A percentile compares a stretch with the other conserved stretches of the same genome.
Evolutionary conservation across 1,140 invertebrate species (phyloP).

Genomic region (Saccostrea echinata): DNA sequence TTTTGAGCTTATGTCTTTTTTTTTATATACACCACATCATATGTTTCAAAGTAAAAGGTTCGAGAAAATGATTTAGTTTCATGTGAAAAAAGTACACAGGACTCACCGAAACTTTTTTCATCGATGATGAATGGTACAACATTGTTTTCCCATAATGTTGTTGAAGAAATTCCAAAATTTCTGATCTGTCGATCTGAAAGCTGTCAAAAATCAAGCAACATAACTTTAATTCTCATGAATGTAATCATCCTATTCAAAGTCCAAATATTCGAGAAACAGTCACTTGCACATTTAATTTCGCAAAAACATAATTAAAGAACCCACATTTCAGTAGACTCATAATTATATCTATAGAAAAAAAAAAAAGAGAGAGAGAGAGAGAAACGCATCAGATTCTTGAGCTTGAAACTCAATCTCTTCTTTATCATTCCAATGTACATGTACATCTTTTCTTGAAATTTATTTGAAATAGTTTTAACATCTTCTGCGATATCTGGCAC

Average conservation of each 20-base stretch:
- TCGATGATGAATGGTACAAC: background rate
- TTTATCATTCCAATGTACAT: too few species aligned
- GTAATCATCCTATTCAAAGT: background rate
- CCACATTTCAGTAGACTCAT: background rate
- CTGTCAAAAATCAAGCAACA: background rate
- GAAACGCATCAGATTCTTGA: too few species aligned
- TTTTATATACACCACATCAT: background rate
- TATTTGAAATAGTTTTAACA: too few species aligned
- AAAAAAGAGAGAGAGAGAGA: too few species aligned
- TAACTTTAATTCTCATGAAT: background rate
- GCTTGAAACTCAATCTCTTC: too few species aligned
- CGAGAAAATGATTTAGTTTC: background rate
- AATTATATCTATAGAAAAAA: background rate
- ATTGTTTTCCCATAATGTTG: background rate
- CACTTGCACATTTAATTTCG: background rate
- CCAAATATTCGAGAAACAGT: background rate
- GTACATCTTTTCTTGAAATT: too few species aligned
- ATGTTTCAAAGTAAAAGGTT: too few species aligned
- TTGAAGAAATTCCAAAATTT: background rate
- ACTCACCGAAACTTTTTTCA: background rate
- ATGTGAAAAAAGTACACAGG: background rate
- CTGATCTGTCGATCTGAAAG: background rate
- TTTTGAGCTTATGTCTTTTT: too few species aligned
- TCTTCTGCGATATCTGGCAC: too few species aligned
- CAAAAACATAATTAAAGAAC: background rate